These are phyloP conservation scores for Archilochus colubris DNA, from an alignment of 2,113 vertebrate species.

Conservation along the genomic window DNA sequence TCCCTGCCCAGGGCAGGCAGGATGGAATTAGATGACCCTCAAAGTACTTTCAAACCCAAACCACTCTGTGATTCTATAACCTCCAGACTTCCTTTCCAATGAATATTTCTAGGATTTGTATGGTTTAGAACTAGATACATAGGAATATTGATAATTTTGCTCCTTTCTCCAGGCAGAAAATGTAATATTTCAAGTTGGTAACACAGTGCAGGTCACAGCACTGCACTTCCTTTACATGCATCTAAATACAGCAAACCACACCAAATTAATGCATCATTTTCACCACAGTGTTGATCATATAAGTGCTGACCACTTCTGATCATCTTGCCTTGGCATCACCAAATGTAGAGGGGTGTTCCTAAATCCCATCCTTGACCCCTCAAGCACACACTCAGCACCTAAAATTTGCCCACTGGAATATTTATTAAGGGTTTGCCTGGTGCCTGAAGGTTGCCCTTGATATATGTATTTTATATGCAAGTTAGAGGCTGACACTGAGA, in stretches of 20 bases:
- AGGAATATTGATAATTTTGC: not conserved
- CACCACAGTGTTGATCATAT: not conserved
- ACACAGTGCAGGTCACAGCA: not conserved
- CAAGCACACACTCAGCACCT: not conserved
- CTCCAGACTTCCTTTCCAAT: not conserved
- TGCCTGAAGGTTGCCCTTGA: not conserved
- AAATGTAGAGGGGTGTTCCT: not conserved
- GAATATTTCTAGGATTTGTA: not conserved
- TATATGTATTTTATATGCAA: not conserved
- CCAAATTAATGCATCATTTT: not conserved
- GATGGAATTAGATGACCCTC: too few relatives aligned
- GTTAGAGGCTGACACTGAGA: not conserved
- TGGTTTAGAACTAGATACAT: not conserved
- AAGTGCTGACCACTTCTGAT: not conserved
- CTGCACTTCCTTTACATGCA: not conserved
- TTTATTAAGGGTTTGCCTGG: not conserved
- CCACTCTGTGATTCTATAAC: not conserved
- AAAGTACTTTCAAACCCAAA: too few relatives aligned
- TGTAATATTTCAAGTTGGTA: not conserved
- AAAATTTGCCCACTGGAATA: not conserved
- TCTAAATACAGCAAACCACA: not conserved
- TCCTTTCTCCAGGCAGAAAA: not conserved
- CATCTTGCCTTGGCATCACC: not conserved
- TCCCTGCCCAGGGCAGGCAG: too few relatives aligned
- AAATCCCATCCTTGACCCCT: not conserved